Base-by-base conservation (phyloP, 1,140 invertebrate genomes). In the Rhynchophorus ferrugineus region DNA sequence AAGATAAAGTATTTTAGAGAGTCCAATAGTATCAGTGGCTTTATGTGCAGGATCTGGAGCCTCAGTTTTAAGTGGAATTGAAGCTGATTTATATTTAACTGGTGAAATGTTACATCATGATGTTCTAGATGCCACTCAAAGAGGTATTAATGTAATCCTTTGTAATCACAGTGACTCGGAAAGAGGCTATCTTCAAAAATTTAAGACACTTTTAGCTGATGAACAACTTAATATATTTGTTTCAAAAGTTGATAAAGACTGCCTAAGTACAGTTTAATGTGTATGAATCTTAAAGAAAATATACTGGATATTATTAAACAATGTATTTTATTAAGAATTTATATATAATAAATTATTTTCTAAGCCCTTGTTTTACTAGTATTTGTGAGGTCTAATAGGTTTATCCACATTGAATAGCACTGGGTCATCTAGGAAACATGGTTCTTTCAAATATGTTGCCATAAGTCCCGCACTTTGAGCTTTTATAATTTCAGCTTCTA, bases 71-170 rank as follows among this genome's bases (percentile, higher is more conserved):
- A 80, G 79, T 57, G 78, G 78, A 16, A 71, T 83, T 0, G 49
- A 69, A 19, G 87, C 85, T 7, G 91, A 95, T 73, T 69, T 98
- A 0, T 90, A 86, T 61, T 67, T 98, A 2, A 96, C 93, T 3
- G 81, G 95, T 13, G 95, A 98, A 76, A 96, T 98, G 93, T 79
- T 86, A 3, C 95, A 98, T 72, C 95, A 98, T 66, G 93, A 96
- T 46, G 69, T 97, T 0, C 72, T 97, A n/a, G 89, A 97, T 63
- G 87, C 85, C 1, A 78, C 80, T 14, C 87, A 92, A 61, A 75
- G 73, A 51, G 83, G 84, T 1, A 78, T 76, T 14, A 78, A 80
- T 49, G 92, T 98, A 0, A 87, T 98, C 58, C 70, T 98, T 13
- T 90, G 87, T 55, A 94, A 96, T 68, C 95, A 98, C 71, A 90